These are phyloP conservation scores for Dryococelus australis DNA, from an alignment of 2,888 invertebrate species.

Conservation along the genomic window DNA sequence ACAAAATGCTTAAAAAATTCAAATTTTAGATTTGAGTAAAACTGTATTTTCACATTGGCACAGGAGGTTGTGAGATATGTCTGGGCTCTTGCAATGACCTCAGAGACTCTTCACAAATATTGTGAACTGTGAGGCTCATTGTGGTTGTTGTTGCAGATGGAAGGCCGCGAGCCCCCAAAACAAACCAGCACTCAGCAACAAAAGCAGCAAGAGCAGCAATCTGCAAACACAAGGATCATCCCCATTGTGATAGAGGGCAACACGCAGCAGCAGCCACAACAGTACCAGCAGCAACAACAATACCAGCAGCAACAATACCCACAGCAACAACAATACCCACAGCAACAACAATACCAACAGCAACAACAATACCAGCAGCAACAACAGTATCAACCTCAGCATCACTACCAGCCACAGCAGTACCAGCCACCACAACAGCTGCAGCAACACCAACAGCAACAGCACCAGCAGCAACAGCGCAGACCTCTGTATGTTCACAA, in stretches of 20 bases:
- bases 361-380: constrained; percentile 47
- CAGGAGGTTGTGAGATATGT: too few species aligned
- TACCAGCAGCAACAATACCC: constrained; percentile 33
- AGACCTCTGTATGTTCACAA: constrained; percentile 48
- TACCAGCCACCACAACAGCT: constrained; percentile 24
- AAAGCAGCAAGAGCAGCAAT: not conserved
- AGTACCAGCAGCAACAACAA: constrained; percentile 55
- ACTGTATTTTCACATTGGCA: too few species aligned
- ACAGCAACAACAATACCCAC: constrained; percentile 42
- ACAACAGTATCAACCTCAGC: constrained; percentile 46
- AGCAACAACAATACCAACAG: constrained; percentile 52
- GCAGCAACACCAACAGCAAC: constrained; percentile 49
- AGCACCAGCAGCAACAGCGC: constrained; percentile 51
- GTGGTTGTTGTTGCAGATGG: constrained; percentile 37
- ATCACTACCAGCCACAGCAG: not conserved
- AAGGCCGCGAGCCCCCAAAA: constrained; percentile 41
- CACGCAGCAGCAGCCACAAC: constrained; percentile 29
- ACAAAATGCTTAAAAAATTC: too few species aligned
- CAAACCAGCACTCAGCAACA: constrained; percentile 46
- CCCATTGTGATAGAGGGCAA: constrained; percentile 66
- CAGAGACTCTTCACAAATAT: too few species aligned
- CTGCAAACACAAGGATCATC: constrained; percentile 62
- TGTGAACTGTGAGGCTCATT: too few species aligned
- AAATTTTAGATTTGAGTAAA: too few species aligned
- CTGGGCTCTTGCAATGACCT: too few species aligned